Evolutionary conservation across 2,113 vertebrate species (phyloP), one percentile per base, ranked within the genome.

Genomic region (Malurus elegans): DNA sequence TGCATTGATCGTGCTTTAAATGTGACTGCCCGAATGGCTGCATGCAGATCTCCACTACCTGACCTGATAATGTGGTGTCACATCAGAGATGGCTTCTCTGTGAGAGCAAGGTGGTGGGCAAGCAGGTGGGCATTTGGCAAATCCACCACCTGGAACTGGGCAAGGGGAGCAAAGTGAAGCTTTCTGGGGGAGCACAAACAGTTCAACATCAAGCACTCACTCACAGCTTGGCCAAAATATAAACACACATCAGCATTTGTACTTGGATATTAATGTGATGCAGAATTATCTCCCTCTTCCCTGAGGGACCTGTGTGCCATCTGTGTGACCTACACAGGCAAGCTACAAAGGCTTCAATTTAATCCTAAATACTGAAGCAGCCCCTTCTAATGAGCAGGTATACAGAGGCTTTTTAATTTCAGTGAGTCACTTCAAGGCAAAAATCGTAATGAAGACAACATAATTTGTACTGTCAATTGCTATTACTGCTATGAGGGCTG

Each of bases 31-130:
- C 40, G 26, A 82, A 42, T 5, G 12, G 15, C 12, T 8, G n/a
- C 0, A 0, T 8, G 38, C 51, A 66, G 4, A 50, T 25, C 53
- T 29, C 71, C 7, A 11, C 34, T 8, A 5, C 47, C 36, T 34
- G 73, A 99, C 98, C 98, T 98, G 98, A 91, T 97, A 98, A 93
- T 97, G 98, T 8, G 98, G 98, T 0, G 98, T 98, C 97, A 99
- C 98, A 92, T 98, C 98, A 2, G 98, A 99, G 97, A 98, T 98
- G 58, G 98, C 97, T 42, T 98, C 98, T 98, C 98, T 99, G 96
- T 98, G 38, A 99, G 98, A 38, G 38, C 38, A 38, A 38, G 38
- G 38, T 38, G 38, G 38, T 38, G 38, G 38, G 38, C 38, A 38
- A 38, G 93, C 88, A 98, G 97, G 51, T 97, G 98, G 2, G 94